A percentile compares a stretch with the other conserved stretches of the same genome.
These are phyloP conservation scores for Nysson spinosus DNA, from an alignment of 2,888 invertebrate species.

Conservation along the genomic window DNA sequence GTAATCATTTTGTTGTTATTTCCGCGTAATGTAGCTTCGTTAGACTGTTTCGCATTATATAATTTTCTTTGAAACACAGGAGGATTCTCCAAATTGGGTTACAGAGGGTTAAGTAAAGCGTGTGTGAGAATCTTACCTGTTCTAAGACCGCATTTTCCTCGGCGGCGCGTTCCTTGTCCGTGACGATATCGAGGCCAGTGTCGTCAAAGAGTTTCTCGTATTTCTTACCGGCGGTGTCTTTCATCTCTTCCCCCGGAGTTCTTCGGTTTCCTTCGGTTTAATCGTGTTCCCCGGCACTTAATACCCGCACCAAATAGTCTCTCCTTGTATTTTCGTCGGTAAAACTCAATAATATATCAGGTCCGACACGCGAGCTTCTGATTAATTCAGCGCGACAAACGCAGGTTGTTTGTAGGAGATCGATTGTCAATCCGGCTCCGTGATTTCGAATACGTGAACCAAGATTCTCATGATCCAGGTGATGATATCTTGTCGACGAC, in stretches of 20 bases:
- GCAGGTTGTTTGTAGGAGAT: too few species aligned
- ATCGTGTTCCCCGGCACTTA: slow-evolving; percentile 5
- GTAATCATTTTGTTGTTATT: too few species aligned
- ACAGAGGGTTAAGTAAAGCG: too few species aligned
- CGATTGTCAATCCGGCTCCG: slow-evolving; percentile 39
- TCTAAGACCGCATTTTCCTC: slow-evolving; percentile 41
- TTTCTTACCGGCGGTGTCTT: slow-evolving; percentile 52
- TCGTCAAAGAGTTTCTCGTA: slow-evolving; percentile 54
- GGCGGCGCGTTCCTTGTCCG: slow-evolving; percentile 39
- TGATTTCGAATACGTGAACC: slow-evolving; percentile 36
- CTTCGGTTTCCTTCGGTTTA: neutral
- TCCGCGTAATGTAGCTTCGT: too few species aligned
- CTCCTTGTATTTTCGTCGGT: neutral
- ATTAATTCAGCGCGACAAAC: too few species aligned
- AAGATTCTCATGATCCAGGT: slow-evolving; percentile 31
- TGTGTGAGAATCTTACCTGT: slow-evolving; percentile 48
- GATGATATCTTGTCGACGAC: neutral
- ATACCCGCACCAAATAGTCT: neutral
- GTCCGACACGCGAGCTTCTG: too few species aligned
- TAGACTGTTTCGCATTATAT: too few species aligned
- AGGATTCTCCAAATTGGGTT: too few species aligned
- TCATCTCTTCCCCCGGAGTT: slow-evolving; percentile 39
- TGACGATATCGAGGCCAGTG: slow-evolving; percentile 40
- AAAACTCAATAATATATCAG: too few species aligned
- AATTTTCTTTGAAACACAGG: too few species aligned